These are phyloP conservation scores for Cotesia glomerata DNA, from an alignment of 1,140 invertebrate species.

Conservation along the genomic window DNA sequence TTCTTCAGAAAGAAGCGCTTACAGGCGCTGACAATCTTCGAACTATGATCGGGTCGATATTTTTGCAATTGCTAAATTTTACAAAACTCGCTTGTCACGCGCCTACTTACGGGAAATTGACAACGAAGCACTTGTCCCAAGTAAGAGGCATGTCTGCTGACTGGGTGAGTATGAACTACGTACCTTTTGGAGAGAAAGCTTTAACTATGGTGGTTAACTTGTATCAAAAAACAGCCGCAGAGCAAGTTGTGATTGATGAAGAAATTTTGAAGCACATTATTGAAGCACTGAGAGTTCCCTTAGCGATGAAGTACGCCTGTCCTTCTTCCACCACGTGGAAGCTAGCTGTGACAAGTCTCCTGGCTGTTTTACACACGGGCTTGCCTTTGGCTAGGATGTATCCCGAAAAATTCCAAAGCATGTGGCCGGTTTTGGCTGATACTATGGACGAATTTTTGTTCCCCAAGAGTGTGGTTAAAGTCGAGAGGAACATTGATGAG, in stretches of 20 bases:
- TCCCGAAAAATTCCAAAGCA: conserved; percentile 71
- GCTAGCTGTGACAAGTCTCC: conserved; percentile 79
- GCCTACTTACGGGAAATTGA: conserved; percentile 69
- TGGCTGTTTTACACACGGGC: conserved; percentile 82
- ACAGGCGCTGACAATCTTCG: conserved; percentile 69
- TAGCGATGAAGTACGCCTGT: conserved; percentile 85
- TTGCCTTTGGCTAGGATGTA: conserved; percentile 85
- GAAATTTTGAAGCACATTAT: conserved; percentile 81
- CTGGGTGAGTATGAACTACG: conserved; percentile 85
- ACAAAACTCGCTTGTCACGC: conserved; percentile 76
- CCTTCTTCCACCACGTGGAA: conserved; percentile 86
- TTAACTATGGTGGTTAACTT: conserved; percentile 81
- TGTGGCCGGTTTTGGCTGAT: conserved; percentile 86
- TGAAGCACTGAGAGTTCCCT: conserved; percentile 74
- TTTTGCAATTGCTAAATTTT: conserved; percentile 78
- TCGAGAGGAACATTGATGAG: conserved; percentile 79
- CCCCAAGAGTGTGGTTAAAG: conserved; percentile 69
- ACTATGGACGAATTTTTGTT: conserved; percentile 93
- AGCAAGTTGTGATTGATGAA: conserved; percentile 76
- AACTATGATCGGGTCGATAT: conserved; percentile 80
- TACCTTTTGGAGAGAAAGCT: conserved; percentile 87
- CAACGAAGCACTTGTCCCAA: conserved; percentile 64
- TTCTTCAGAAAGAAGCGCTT: conserved; percentile 81
- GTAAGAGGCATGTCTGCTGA: conserved; percentile 65
- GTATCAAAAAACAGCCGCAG: conserved; percentile 81